Percentiles rank a stretch among this genome's conserved stretches.
phyloP scores from a whole-genome alignment of 2,113 vertebrate species.

The Sebastes fasciatus region DNA sequence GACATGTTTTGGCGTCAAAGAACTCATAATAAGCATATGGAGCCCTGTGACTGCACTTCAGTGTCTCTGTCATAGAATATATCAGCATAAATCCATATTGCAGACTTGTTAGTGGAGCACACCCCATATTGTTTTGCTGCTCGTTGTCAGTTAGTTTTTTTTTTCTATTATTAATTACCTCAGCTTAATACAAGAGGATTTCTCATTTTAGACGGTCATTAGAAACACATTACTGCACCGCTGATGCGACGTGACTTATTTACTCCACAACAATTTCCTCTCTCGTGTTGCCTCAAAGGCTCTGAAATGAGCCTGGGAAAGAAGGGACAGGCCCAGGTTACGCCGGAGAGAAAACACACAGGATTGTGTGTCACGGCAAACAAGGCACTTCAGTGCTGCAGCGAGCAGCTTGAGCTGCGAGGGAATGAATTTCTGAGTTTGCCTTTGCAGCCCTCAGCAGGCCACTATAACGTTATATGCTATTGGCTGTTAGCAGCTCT shows the following conservation, averaged over 20 bases:
- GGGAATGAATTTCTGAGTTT: constrained; percentile 65
- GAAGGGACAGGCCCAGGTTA: constrained; percentile 20
- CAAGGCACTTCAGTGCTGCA: constrained; percentile 22
- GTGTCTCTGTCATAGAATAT: constrained; percentile 46
- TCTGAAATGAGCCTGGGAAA: constrained; percentile 57
- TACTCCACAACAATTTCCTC: constrained; percentile 69
- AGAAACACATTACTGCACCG: constrained; percentile 79
- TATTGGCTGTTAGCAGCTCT: constrained; percentile 61
- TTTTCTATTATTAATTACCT: constrained; percentile 77
- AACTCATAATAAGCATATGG: constrained; percentile 11
- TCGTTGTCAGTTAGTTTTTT: constrained; percentile 63
- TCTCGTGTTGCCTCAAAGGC: constrained; percentile 55
- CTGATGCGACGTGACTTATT: constrained; percentile 76
- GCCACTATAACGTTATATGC: constrained; percentile 51
- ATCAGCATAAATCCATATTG: constrained; percentile 74
- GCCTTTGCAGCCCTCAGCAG: constrained; percentile 60
- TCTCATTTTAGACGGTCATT: constrained; percentile 78
- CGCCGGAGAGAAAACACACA: constrained; percentile 34
- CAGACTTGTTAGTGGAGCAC: constrained; percentile 56
- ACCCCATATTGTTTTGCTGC: constrained; percentile 52
- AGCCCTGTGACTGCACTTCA: constrained; percentile 27
- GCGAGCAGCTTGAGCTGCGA: constrained; percentile 28
- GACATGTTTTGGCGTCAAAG: constrained; percentile 29
- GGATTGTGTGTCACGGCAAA: constrained; percentile 40
- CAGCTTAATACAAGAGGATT: constrained; percentile 72